A percentile compares a stretch with the other conserved stretches of the same genome.
phyloP scores from a whole-genome alignment of 1,140 invertebrate species.

The Hormaphis cornu region DNA sequence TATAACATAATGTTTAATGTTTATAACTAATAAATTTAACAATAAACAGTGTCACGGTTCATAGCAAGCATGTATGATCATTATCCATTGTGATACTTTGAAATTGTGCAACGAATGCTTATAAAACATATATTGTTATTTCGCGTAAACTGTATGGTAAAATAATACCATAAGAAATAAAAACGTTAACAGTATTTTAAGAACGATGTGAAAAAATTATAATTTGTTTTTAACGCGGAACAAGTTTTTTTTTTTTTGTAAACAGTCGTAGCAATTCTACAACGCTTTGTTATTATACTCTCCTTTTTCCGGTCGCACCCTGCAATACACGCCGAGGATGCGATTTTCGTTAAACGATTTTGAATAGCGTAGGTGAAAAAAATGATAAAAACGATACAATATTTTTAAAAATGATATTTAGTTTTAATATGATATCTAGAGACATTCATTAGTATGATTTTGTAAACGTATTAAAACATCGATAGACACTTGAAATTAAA shows the following conservation, averaged over 20 bases:
- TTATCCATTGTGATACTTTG: too few species aligned
- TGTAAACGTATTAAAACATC: too few species aligned
- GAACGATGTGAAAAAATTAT: neutral
- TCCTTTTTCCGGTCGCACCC: constrained; percentile 13
- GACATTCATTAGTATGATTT: too few species aligned
- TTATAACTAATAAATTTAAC: too few species aligned
- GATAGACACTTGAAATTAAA: too few species aligned
- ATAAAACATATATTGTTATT: neutral
- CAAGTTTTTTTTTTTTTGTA: neutral
- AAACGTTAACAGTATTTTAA: constrained; percentile 1
- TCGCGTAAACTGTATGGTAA: neutral
- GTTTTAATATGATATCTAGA: too few species aligned
- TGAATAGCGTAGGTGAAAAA: neutral
- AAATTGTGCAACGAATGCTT: neutral
- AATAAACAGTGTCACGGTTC: too few species aligned
- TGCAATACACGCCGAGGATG: neutral
- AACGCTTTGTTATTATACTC: constrained; percentile 22
- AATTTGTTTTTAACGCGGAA: neutral
- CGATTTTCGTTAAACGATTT: neutral
- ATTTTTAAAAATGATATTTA: too few species aligned
- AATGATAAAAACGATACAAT: neutral
- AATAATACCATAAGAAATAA: neutral
- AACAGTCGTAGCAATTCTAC: neutral
- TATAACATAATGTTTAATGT: too few species aligned
- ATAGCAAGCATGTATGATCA: too few species aligned